phyloP scores from a whole-genome alignment of 92 coral and sea anemone genomes.

The Desmophyllum pertusum region DNA sequence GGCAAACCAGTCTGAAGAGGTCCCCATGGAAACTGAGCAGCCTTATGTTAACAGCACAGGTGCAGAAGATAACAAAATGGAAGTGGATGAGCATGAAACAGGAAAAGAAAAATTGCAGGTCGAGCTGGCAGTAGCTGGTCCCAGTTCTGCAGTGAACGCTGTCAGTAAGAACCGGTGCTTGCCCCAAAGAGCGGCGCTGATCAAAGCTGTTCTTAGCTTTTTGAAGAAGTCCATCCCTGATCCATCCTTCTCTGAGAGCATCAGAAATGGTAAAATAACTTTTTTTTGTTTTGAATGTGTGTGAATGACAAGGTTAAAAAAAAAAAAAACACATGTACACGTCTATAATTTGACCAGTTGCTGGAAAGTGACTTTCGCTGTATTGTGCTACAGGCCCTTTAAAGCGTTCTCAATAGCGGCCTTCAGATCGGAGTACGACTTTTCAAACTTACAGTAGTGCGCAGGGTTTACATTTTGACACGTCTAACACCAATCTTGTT shows the following conservation, averaged over 20 bases:
- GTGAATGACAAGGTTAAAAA: background rate
- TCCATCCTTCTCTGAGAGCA: conserved; percentile 95
- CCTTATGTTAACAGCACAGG: conserved; percentile 58
- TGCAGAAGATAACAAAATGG: conserved; percentile 61
- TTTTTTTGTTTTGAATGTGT: background rate
- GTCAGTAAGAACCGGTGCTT: conserved; percentile 87
- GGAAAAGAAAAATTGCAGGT: conserved; percentile 39
- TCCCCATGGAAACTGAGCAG: conserved; percentile 83
- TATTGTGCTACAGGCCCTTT: no score
- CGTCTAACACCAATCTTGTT: no score
- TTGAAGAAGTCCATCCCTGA: conserved; percentile 94
- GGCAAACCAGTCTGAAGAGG: conserved; percentile 54
- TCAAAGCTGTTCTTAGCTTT: conserved; percentile 93
- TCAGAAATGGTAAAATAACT: conserved; percentile 78
- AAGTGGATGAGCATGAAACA: conserved; percentile 53
- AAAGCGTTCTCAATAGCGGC: no score
- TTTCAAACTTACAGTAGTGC: background rate
- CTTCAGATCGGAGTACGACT: no score
- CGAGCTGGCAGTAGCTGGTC: conserved; percentile 24
- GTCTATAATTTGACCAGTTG: no score
- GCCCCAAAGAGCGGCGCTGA: conserved; percentile 95
- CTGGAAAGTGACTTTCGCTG: no score
- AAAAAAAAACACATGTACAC: background rate
- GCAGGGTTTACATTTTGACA: background rate
- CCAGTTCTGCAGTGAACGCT: conserved; percentile 39